A percentile compares a stretch with the other conserved stretches of the same genome.
phyloP scores from a whole-genome alignment of 2,113 vertebrate species.

The Polypterus bichir region DNA sequence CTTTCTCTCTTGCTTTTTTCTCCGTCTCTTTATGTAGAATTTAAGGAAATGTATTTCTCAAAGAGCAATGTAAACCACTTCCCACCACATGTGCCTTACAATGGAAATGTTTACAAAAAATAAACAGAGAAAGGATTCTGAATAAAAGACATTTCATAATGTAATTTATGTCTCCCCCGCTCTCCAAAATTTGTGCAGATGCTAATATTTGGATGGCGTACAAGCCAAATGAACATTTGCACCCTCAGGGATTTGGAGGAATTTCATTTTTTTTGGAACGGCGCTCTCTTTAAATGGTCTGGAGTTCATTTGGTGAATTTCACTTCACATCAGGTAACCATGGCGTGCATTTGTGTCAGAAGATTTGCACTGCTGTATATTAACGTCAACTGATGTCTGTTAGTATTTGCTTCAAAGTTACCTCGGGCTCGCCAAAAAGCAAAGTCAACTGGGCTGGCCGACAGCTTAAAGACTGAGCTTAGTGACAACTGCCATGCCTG shows the following conservation, averaged over 20 bases:
- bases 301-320: constrained; percentile 26
- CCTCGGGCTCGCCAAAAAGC: too few relatives aligned
- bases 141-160: constrained; percentile 16
- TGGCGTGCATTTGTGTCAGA: constrained; percentile 20
- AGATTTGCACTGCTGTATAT: constrained; percentile 22
- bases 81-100: constrained; percentile 27
- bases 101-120: constrained; percentile 31
- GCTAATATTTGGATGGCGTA: constrained; percentile 27
- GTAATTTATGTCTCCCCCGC: constrained; percentile 5
- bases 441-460: too few relatives aligned
- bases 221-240: constrained; percentile 23
- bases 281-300: constrained; percentile 18
- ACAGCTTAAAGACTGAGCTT: too few relatives aligned
- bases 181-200: constrained; percentile 17
- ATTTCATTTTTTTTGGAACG: constrained; percentile 8
- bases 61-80: constrained; percentile 22
- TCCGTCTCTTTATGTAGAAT: constrained; percentile 17
- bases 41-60: constrained; percentile 21
- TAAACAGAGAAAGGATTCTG: constrained; percentile 28
- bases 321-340: constrained; percentile 14
- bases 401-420: too few relatives aligned
- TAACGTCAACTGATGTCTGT: constrained; percentile 22
- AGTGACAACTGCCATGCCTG: too few relatives aligned
- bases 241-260: constrained; percentile 17
- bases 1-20: too few relatives aligned